Percentiles rank a stretch among this genome's conserved stretches.
Evolutionary conservation across 2,888 invertebrate genomes (phyloP).

Genomic region (Amblyjoppa fuscipennis): DNA sequence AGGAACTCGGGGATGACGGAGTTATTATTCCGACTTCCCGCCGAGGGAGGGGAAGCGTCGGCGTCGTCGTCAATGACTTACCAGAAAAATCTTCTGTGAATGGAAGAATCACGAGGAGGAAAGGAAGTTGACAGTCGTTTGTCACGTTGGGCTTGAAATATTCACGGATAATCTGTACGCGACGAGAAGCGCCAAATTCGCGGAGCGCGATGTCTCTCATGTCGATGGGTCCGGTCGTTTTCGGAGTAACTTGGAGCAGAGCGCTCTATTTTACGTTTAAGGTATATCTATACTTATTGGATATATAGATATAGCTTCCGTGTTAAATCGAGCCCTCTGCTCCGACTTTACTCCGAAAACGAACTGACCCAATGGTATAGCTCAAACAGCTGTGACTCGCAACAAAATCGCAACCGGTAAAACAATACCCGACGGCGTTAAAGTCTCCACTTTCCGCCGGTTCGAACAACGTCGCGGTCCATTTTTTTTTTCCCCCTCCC

Average conservation of each 20-base stretch:
- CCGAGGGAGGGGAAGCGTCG: conserved; percentile 9
- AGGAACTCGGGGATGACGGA: conserved; percentile 70
- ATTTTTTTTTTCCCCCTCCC: neutral
- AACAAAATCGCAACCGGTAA: conserved; percentile 63
- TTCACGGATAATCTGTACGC: neutral
- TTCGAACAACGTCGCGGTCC: conserved; percentile 2
- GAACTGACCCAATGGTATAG: neutral
- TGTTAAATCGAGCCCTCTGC: no score
- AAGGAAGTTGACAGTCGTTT: conserved; percentile 45
- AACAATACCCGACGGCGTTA: conserved; percentile 71
- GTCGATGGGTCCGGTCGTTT: no score
- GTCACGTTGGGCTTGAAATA: neutral
- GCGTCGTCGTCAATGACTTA: conserved; percentile 55
- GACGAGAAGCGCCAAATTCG: neutral
- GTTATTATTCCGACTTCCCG: conserved; percentile 74
- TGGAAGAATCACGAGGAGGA: neutral
- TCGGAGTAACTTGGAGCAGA: no score
- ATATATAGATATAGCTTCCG: no score
- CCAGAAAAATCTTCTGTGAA: conserved; percentile 57
- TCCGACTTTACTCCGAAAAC: no score
- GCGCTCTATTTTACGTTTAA: no score
- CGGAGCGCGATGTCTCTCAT: neutral
- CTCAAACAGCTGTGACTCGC: conserved; percentile 72
- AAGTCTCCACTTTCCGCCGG: conserved; percentile 43
- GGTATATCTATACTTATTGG: no score